Evolutionary conservation across 2,113 vertebrate genomes (phyloP).

Genomic region (Rhegmatorhina hoffmannsi): DNA sequence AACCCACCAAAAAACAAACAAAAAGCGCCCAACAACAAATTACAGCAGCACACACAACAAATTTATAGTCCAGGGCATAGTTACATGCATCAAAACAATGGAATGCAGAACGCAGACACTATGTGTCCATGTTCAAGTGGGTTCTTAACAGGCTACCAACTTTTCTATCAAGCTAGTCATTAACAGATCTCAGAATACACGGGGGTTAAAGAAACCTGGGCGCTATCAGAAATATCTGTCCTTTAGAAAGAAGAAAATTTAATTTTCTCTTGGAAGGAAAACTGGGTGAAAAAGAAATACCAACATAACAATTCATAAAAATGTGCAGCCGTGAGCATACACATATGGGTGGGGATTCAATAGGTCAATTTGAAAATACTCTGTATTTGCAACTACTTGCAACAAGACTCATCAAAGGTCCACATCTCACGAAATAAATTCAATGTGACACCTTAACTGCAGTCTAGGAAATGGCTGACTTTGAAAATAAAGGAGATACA

Average conservation of each 20-base stretch:
- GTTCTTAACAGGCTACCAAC: not conserved
- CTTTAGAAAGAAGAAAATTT: not conserved
- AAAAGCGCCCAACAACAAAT: not conserved
- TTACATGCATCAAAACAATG: not conserved
- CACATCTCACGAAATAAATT: not conserved
- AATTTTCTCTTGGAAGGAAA: not conserved
- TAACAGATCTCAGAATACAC: not conserved
- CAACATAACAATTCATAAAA: not conserved
- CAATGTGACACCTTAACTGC: not conserved
- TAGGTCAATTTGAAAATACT: not conserved
- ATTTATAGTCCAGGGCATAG: not conserved
- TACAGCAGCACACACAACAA: not conserved
- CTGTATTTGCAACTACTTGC: not conserved
- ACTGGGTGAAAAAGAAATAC: not conserved
- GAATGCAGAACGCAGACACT: not conserved
- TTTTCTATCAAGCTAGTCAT: not conserved
- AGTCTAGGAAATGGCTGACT: not conserved
- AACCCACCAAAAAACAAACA: too few relatives aligned
- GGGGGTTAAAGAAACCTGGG: not conserved
- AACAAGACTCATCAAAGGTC: not conserved
- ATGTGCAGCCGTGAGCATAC: not conserved
- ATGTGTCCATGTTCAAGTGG: not conserved
- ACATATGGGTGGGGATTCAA: not conserved
- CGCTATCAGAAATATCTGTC: not conserved
- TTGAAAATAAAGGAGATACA: not conserved